phyloP scores from a whole-genome alignment of 92 coral and sea anemone species.

The Metridium senile region DNA sequence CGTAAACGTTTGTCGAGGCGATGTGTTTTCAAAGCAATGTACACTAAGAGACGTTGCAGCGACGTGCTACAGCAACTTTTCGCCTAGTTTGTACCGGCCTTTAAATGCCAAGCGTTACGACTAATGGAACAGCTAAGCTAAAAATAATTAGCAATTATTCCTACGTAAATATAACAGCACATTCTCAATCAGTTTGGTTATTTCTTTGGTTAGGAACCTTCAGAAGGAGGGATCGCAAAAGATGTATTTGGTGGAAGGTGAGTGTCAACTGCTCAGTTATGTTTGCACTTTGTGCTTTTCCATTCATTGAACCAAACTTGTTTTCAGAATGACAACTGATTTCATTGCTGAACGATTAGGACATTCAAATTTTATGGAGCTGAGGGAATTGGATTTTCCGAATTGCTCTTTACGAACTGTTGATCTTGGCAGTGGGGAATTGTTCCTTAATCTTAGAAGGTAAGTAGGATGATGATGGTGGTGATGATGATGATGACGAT shows the following conservation, averaged over 20 bases:
- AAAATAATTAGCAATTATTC: not conserved
- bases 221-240: conserved; percentile 87
- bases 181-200: too few species aligned
- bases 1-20: too few species aligned
- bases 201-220: conserved; percentile 55
- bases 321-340: conserved; percentile 95
- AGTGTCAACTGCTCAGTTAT: not conserved
- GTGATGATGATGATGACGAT: not conserved
- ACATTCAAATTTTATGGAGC: conserved; percentile 87
- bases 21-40: too few species aligned
- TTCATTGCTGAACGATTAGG: conserved; percentile 96
- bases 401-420: conserved; percentile 82
- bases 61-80: too few species aligned
- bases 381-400: conserved; percentile 93
- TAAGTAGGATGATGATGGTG: conserved; percentile 7
- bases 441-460: conserved; percentile 86
- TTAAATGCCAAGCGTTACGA: too few species aligned
- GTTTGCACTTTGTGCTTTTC: not conserved
- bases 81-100: too few species aligned
- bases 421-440: conserved; percentile 86
- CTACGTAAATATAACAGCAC: not conserved
- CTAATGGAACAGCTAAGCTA: too few species aligned
- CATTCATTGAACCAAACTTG: too few species aligned
- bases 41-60: too few species aligned
- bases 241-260: conserved; percentile 97